A percentile compares a stretch with the other conserved stretches of the same genome.
Evolutionary conservation across 2,888 invertebrate species (phyloP).

Genomic region (Sabatieria punctata): DNA sequence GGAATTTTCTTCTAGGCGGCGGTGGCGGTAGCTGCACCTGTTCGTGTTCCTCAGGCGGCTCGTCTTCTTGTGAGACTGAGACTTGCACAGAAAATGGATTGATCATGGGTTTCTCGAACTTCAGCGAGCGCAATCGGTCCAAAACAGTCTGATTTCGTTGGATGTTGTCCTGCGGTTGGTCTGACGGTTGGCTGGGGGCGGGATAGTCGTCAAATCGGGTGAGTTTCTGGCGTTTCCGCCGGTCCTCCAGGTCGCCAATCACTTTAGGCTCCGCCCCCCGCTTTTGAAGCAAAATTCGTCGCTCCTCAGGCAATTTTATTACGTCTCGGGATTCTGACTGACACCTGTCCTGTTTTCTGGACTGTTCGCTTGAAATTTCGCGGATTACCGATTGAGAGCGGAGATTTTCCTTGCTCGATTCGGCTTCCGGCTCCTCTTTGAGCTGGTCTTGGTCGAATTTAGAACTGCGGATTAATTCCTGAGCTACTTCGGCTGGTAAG

Average conservation of each 20-base stretch:
- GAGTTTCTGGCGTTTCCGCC: no score
- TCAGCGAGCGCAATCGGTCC: background rate
- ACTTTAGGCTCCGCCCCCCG: background rate
- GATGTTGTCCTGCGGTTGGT: background rate
- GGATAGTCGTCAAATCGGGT: no score
- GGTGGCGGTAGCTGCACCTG: background rate
- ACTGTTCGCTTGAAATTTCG: no score
- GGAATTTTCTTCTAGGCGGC: no score
- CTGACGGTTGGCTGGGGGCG: no score
- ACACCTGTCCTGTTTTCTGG: no score
- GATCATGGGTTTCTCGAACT: constrained; percentile 6
- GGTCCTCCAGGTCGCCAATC: background rate
- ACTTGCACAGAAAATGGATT: constrained; percentile 2
- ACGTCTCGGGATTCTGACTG: background rate
- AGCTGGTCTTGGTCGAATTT: no score
- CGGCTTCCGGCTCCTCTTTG: no score
- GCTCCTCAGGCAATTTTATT: background rate
- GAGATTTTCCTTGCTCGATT: no score
- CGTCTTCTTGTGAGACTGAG: background rate
- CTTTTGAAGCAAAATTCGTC: background rate
- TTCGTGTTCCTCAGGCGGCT: background rate
- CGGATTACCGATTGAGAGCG: no score
- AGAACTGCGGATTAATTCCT: no score
- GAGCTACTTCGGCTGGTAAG: no score
- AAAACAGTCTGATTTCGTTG: background rate